phyloP scores from a whole-genome alignment of 2,797 vertebrate species.

The Protosalanx chinensis region DNA sequence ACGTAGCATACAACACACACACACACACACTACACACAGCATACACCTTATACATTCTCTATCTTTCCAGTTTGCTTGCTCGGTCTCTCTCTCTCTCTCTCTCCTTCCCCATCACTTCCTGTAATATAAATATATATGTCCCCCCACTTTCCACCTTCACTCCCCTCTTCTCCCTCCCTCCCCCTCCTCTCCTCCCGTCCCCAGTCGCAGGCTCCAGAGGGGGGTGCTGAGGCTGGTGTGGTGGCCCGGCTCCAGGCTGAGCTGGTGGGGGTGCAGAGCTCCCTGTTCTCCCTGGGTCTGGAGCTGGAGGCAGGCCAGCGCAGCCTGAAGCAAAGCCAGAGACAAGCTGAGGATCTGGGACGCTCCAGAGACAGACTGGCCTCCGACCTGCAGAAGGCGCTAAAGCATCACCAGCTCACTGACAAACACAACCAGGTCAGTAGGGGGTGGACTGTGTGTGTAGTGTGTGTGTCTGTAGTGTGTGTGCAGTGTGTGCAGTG shows the following conservation, averaged over 20 bases:
- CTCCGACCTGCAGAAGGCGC: conserved; percentile 72
- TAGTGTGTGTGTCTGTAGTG: not conserved
- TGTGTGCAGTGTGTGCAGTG: conserved; percentile 3
- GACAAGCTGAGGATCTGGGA: conserved; percentile 77
- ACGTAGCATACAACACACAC: not conserved
- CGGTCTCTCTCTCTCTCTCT: not conserved
- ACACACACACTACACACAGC: not conserved
- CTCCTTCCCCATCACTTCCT: not conserved
- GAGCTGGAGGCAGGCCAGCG: conserved; percentile 85
- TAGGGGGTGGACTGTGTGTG: conserved; percentile 1
- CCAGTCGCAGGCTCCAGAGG: conserved; percentile 66
- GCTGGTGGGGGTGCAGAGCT: conserved; percentile 81
- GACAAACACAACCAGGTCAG: conserved; percentile 90
- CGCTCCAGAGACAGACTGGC: conserved; percentile 75
- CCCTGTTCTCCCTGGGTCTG: conserved; percentile 84
- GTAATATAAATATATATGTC: not conserved
- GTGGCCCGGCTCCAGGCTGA: conserved; percentile 79
- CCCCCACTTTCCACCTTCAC: not conserved
- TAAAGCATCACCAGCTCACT: conserved; percentile 84
- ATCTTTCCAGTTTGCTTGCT: no score
- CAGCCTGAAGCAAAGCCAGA: conserved; percentile 77
- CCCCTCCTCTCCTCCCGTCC: not conserved
- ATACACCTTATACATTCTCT: not conserved
- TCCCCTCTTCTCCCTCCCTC: not conserved
- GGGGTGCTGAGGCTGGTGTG: conserved; percentile 41